Evolutionary conservation across 2,888 invertebrate genomes (phyloP).

Genomic region (Danaus chrysippus): DNA sequence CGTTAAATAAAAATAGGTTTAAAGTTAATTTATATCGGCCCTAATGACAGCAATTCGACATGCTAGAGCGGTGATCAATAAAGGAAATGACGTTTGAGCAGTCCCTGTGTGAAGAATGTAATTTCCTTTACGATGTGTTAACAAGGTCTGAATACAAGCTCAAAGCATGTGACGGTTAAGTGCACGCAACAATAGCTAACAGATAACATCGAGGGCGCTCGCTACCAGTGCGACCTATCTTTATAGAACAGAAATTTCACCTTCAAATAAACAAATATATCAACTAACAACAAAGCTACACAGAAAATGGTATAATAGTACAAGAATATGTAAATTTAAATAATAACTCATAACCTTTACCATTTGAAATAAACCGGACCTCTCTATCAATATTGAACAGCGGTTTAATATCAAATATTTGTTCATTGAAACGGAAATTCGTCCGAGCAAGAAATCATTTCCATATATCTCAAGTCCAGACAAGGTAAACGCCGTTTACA

Average conservation of each 20-base stretch:
- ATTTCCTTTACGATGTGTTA: conserved; percentile 78
- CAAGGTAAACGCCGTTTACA: conserved; percentile 66
- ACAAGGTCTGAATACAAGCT: conserved; percentile 65
- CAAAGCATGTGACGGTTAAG: conserved; percentile 67
- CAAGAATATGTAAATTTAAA: too few species aligned
- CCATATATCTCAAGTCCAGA: conserved; percentile 57
- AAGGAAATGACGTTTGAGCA: conserved; percentile 65
- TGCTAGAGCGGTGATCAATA: conserved; percentile 68
- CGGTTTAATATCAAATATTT: conserved; percentile 70
- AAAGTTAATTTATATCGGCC: conserved; percentile 49
- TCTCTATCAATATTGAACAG: conserved; percentile 12
- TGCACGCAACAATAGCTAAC: conserved; percentile 71
- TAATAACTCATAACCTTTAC: conserved; percentile 8
- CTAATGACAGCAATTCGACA: conserved; percentile 67
- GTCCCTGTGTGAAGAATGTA: conserved; percentile 70
- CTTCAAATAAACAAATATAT: conserved; percentile 15
- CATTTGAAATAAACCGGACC: conserved; percentile 6
- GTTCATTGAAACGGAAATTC: conserved; percentile 65
- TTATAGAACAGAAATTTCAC: conserved; percentile 21
- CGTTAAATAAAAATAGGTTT: conserved; percentile 30
- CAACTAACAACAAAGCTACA: not conserved
- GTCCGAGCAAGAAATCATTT: conserved; percentile 71
- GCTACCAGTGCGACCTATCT: conserved; percentile 22
- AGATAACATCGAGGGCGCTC: conserved; percentile 72
- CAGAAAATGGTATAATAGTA: too few species aligned